These are phyloP conservation scores for Drymodes brunneopygia DNA, from an alignment of 2,113 vertebrate species.

Conservation along the genomic window DNA sequence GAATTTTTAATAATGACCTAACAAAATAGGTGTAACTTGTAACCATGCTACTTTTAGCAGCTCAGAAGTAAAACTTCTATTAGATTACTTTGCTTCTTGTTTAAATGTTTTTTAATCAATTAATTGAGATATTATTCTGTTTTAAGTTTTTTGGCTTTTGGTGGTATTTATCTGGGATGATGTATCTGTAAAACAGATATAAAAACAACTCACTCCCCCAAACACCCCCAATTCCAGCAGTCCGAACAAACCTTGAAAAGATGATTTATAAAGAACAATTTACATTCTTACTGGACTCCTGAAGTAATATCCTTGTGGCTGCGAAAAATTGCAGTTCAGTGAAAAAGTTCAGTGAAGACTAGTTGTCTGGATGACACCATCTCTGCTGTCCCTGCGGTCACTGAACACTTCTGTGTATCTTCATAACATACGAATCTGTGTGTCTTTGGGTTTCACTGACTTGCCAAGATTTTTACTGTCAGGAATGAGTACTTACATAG, in stretches of 20 bases:
- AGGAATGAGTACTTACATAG: not conserved
- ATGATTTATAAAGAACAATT: not conserved
- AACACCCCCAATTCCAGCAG: not conserved
- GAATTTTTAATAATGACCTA: not conserved
- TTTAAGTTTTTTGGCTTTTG: not conserved
- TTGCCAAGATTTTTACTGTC: not conserved
- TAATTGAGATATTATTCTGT: not conserved
- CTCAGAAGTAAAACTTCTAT: not conserved
- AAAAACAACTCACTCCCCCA: not conserved
- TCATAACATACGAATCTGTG: not conserved
- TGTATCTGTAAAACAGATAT: not conserved
- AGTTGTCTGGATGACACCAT: not conserved
- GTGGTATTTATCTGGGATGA: not conserved
- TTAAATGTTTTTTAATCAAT: not conserved
- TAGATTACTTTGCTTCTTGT: not conserved
- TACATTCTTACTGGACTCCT: not conserved
- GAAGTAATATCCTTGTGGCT: not conserved
- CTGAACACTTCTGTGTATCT: not conserved
- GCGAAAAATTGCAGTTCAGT: not conserved
- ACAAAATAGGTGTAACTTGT: not conserved
- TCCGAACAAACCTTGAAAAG: not conserved
- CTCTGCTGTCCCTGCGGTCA: not conserved
- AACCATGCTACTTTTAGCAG: not conserved
- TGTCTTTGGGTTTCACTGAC: not conserved
- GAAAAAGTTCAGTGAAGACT: not conserved